Evolutionary conservation across 2,888 invertebrate genomes (phyloP), one percentile per base, ranked within the genome.

Genomic region (Silvanus unidentatus): DNA sequence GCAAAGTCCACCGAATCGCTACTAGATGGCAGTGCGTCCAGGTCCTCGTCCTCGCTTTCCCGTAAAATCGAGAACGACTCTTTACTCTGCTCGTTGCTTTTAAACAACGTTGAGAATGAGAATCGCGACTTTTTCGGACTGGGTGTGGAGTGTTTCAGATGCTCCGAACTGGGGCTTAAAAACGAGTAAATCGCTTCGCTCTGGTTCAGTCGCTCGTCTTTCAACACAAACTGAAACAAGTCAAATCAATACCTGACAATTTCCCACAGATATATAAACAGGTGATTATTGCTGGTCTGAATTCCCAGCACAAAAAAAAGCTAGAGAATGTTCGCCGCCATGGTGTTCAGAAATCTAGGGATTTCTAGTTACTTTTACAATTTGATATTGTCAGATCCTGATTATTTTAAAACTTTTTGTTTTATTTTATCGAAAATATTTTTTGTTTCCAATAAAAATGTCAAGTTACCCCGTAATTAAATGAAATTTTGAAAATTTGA

Each of bases 141-240:
- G 35, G 85, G 84, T 35, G 82, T 77, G 44, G 79, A 76, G 58
- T 86, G 86, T 69, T 91, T 90, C 53, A 93, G 75, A 71, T 89
- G 89, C 65, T 92, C 91, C 0, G 92, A 90, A 68, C 89, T 91
- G 2, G 92, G 92, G 68, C 91, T 90, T n/a, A 94, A 77, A 73
- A 94, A 94, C 49, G 88, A 83, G 66, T 92, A 94, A 53, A 94
- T 77, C 42, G 89, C 88, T 73, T 94, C 93, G 66, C 91, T 87
- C 73, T 89, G 88, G 69, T 88, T 88, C 55, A 93, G 74, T 58
- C 84, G 78, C 51, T 92, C 92, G 64, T 93, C 91, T 73, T 87
- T 87, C 68, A 93, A 75, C 57, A 93, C 84, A 69, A 86, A 87
- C 90, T 92, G 69, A 49, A 77, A 74, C 39, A 45, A 29, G 16